Percentiles rank a stretch among this genome's conserved stretches.
Evolutionary conservation across 2,888 invertebrate genomes (phyloP).

Genomic region (Bembecia ichneumoniformis): DNA sequence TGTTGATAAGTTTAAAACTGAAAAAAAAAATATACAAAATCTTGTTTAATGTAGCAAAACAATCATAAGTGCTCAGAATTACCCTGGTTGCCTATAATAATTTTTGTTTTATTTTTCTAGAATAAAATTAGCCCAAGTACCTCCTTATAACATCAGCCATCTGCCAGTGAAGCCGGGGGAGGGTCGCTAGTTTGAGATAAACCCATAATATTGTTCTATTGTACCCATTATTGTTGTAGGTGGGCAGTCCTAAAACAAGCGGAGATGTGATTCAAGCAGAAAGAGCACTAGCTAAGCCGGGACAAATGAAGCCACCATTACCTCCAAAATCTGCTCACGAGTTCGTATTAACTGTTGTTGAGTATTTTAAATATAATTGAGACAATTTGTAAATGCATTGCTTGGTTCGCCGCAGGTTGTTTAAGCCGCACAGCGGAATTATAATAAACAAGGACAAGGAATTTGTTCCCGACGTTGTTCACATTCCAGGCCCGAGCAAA

Average conservation of each 20-base stretch:
- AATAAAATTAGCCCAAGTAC: too few species aligned
- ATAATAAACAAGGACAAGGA: slow-evolving; percentile 41
- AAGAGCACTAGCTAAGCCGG: slow-evolving; percentile 35
- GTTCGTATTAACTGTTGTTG: slow-evolving; percentile 26
- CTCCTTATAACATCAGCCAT: too few species aligned
- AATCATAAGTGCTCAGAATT: too few species aligned
- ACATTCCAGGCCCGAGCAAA: slow-evolving; percentile 33
- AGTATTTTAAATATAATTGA: background rate
- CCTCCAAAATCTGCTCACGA: slow-evolving; percentile 46
- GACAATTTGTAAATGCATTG: background rate
- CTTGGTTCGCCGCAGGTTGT: slow-evolving; percentile 34
- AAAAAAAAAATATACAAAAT: too few species aligned
- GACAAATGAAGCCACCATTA: slow-evolving; percentile 38
- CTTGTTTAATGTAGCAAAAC: too few species aligned
- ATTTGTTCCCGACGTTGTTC: slow-evolving; percentile 43
- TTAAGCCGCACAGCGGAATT: slow-evolving; percentile 55
- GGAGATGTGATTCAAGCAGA: slow-evolving; percentile 46
- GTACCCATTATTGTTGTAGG: slow-evolving; percentile 20
- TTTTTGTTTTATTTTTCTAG: too few species aligned
- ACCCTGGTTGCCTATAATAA: too few species aligned
- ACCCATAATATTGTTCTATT: background rate
- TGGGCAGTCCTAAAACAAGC: slow-evolving; percentile 52
- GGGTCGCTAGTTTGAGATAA: too few species aligned
- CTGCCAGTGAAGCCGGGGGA: too few species aligned
- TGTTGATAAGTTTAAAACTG: too few species aligned